Conservation (phyloP, 2,888 invertebrate genomes). For the Eudemis profundana region DNA sequence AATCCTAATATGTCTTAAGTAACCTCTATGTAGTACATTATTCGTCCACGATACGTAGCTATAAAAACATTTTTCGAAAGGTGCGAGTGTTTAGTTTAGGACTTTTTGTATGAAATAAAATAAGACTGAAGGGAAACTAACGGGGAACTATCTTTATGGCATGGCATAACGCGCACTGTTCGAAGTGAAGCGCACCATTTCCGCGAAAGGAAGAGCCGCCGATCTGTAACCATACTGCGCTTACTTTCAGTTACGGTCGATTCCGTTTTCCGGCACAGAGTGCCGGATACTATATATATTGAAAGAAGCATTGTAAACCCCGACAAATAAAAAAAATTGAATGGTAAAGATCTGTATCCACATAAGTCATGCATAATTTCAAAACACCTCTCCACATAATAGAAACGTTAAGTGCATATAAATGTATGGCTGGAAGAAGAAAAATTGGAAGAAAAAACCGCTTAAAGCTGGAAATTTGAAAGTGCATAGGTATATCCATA, state of each 20-base stretch:
- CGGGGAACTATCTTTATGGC: not conserved
- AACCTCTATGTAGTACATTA: too few species aligned
- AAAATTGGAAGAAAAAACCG: too few species aligned
- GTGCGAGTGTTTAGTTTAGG: too few species aligned
- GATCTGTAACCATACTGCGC: constrained; percentile 45
- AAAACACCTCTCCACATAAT: too few species aligned
- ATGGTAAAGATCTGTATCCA: not conserved
- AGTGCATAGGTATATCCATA: too few species aligned
- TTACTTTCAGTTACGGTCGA: constrained; percentile 46
- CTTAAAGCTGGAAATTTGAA: too few species aligned
- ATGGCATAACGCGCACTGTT: constrained; percentile 16
- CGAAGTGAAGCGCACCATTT: constrained; percentile 35
- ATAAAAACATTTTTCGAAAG: too few species aligned
- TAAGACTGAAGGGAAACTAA: not conserved
- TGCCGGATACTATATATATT: constrained; percentile 4
- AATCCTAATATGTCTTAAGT: too few species aligned
- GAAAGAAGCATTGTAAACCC: not conserved
- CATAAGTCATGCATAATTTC: not conserved
- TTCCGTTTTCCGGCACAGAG: constrained; percentile 48
- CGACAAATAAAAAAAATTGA: not conserved
- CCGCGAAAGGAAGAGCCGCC: constrained; percentile 49
- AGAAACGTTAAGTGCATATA: too few species aligned
- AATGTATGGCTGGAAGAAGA: too few species aligned
- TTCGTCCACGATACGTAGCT: too few species aligned
- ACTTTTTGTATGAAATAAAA: too few species aligned